Conservation (phyloP, 2,797 vertebrate genomes). For the Enteromius argenteus region DNA sequence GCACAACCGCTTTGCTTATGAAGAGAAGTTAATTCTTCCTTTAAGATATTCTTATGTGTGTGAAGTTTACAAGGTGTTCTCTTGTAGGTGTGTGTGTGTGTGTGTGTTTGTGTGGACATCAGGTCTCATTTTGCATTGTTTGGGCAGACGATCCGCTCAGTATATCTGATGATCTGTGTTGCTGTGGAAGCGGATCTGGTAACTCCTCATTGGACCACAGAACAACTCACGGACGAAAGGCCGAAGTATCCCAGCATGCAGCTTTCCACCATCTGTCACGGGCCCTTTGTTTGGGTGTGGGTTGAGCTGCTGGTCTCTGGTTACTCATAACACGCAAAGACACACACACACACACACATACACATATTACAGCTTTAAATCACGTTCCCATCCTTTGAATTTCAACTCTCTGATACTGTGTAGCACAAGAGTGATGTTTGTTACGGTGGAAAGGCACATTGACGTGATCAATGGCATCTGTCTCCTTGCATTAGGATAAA, state of each 20-base stretch:
- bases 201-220: slow-evolving; percentile 58
- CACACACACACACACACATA: slow-evolving; percentile 37
- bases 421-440: slow-evolving; percentile 14
- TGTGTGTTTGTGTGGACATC: slow-evolving; percentile 12
- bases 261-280: slow-evolving; percentile 82
- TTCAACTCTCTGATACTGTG: slow-evolving; percentile 6
- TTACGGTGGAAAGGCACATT: slow-evolving; percentile 16
- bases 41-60: neutral
- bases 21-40: neutral
- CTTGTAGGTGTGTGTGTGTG: neutral
- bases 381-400: slow-evolving; percentile 2
- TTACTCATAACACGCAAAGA: slow-evolving; percentile 59
- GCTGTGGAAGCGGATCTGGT: slow-evolving; percentile 54
- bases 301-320: slow-evolving; percentile 61
- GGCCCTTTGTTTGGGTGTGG: slow-evolving; percentile 69
- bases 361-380: slow-evolving; percentile 24
- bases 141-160: slow-evolving; percentile 15
- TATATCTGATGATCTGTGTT: slow-evolving; percentile 49
- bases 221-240: slow-evolving; percentile 61
- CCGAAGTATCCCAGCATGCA: slow-evolving; percentile 79
- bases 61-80: neutral
- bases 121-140: slow-evolving; percentile 28
- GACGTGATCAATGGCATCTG: slow-evolving; percentile 30
- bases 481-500: slow-evolving; percentile 28
- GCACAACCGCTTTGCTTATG: neutral